Percentiles rank a stretch among this genome's conserved stretches.
Evolutionary conservation across 2,113 vertebrate species (phyloP).

Genomic region (Upupa epops): DNA sequence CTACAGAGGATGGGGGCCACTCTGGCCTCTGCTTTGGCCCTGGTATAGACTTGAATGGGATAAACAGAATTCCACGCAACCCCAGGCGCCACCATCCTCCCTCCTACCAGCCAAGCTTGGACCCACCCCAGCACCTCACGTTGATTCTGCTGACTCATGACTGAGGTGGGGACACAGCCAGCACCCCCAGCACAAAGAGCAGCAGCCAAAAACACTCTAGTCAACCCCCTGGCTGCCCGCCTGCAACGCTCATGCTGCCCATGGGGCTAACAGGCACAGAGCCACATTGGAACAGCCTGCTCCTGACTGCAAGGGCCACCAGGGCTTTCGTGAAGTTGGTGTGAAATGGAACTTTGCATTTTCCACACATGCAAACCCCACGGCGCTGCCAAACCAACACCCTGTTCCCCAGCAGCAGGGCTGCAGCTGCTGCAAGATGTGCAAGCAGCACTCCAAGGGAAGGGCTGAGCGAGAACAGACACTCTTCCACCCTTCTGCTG

Average conservation of each 20-base stretch:
- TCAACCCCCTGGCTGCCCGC: background rate
- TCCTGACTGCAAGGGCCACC: background rate
- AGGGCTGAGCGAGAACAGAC: accelerated
- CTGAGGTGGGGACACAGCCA: background rate
- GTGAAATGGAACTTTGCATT: background rate
- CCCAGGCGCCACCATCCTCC: background rate
- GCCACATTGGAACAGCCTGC: accelerated
- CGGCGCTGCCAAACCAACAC: background rate
- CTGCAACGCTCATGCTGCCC: accelerated
- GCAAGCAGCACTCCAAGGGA: accelerated
- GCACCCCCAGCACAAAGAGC: background rate
- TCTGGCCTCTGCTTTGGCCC: background rate
- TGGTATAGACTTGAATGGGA: background rate
- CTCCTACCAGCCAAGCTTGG: background rate
- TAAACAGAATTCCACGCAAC: background rate
- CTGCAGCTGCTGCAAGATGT: accelerated
- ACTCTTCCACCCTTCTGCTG: accelerated
- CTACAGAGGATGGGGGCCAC: accelerated
- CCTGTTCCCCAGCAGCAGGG: background rate
- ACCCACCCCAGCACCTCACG: background rate
- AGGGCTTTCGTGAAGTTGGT: background rate
- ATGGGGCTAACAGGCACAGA: too few species aligned
- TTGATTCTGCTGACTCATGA: accelerated
- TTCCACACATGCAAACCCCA: background rate
- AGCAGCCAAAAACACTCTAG: background rate